These are phyloP conservation scores for Oenanthe oenanthe DNA, from an alignment of 2,113 vertebrate species.

Conservation along the genomic window DNA sequence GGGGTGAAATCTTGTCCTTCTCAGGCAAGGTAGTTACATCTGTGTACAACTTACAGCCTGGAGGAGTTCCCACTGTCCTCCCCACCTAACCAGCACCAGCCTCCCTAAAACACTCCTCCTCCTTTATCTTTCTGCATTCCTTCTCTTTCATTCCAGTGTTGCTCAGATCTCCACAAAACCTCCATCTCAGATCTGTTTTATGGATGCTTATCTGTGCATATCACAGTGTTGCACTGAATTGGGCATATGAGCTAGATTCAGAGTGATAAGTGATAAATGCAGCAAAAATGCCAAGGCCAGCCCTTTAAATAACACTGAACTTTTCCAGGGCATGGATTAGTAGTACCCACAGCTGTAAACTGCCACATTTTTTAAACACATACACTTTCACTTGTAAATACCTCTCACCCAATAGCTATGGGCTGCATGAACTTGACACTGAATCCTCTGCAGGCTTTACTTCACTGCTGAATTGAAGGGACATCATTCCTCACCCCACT, in stretches of 20 bases:
- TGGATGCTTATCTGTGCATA: neutral
- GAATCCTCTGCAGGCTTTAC: neutral
- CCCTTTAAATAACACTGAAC: neutral
- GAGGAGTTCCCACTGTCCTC: neutral
- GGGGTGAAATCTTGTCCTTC: neutral
- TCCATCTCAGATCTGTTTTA: neutral
- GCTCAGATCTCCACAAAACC: neutral
- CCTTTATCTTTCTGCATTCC: neutral
- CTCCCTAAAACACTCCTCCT: neutral
- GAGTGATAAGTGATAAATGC: neutral
- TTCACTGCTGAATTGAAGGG: neutral
- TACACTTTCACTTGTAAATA: neutral
- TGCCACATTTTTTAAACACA: neutral
- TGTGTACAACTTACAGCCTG: neutral
- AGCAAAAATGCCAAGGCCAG: neutral
- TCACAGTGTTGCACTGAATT: neutral
- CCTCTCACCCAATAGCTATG: neutral
- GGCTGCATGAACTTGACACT: neutral
- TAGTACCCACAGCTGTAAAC: neutral
- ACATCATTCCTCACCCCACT: neutral
- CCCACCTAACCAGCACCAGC: neutral
- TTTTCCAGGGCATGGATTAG: neutral
- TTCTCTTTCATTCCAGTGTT: neutral
- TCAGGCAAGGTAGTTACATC: neutral
- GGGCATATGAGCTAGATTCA: neutral